These are phyloP conservation scores for Ceriagrion tenellum DNA, from an alignment of 2,888 invertebrate genomes.

Conservation along the genomic window DNA sequence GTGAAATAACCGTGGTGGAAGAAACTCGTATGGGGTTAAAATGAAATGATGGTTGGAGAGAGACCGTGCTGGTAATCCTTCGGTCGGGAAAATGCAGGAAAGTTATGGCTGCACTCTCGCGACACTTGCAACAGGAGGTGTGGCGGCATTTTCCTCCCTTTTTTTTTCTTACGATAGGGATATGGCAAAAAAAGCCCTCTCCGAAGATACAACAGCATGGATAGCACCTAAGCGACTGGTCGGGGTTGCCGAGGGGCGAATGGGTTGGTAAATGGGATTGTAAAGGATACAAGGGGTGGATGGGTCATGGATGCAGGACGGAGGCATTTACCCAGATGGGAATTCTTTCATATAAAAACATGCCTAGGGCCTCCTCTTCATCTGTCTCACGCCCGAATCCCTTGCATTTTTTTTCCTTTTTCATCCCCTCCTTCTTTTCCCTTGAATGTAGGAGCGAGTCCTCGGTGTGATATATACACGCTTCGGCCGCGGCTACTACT, in stretches of 20 bases:
- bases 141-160: background rate
- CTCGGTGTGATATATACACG: conserved; percentile 10
- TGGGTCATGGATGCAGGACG: background rate
- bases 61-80: background rate
- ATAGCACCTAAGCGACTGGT: too few species aligned
- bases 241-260: background rate
- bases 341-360: conserved; percentile 32
- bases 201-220: background rate
- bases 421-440: background rate
- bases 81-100: background rate
- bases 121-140: background rate
- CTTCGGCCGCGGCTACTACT: background rate
- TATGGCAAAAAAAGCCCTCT: background rate
- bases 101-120: background rate
- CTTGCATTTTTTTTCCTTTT: background rate
- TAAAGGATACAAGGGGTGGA: background rate
- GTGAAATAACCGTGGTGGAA: background rate
- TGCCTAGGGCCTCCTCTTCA: background rate
- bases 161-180: background rate
- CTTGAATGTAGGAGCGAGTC: background rate
- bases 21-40: background rate
- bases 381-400: background rate
- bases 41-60: background rate
- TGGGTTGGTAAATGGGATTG: background rate
- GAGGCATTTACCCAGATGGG: background rate